Conservation (phyloP, 2,888 invertebrate species). For the Synergus itoensis region DNA sequence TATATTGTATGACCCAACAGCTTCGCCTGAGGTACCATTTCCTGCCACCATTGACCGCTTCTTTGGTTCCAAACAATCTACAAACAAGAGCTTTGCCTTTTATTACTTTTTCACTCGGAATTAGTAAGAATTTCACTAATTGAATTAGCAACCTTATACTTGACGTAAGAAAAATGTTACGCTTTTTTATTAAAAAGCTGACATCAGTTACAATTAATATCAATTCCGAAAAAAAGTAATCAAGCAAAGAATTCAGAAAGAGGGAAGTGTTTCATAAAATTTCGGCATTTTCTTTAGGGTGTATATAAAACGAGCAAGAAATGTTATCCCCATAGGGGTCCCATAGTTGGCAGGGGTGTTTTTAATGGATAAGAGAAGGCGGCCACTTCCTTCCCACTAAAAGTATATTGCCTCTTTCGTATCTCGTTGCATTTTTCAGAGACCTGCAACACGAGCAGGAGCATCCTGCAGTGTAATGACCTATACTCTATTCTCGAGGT, state of each 20-base stretch:
- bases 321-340: conserved; percentile 60
- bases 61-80: not conserved
- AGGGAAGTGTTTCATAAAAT: not conserved
- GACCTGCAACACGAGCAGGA: conserved; percentile 37
- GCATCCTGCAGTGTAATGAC: conserved; percentile 30
- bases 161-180: no score
- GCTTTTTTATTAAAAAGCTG: not conserved
- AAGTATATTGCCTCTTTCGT: conserved; percentile 61
- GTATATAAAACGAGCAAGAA: conserved; percentile 47
- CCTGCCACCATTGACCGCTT: conserved; percentile 31
- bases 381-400: conserved; percentile 53
- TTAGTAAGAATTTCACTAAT: no score
- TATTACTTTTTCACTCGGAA: not conserved
- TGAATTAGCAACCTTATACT: no score
- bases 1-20: conserved; percentile 47
- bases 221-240: not conserved
- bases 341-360: conserved; percentile 57
- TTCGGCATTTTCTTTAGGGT: not conserved
- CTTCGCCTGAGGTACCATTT: conserved; percentile 36
- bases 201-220: not conserved
- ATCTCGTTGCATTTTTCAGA: conserved; percentile 61
- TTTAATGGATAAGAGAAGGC: conserved; percentile 61
- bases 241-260: not conserved
- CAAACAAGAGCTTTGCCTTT: not conserved
- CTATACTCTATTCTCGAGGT: conserved; percentile 8